phyloP scores from a whole-genome alignment of 2,113 vertebrate genomes.

The Cryptomyrus ogoouensis region DNA sequence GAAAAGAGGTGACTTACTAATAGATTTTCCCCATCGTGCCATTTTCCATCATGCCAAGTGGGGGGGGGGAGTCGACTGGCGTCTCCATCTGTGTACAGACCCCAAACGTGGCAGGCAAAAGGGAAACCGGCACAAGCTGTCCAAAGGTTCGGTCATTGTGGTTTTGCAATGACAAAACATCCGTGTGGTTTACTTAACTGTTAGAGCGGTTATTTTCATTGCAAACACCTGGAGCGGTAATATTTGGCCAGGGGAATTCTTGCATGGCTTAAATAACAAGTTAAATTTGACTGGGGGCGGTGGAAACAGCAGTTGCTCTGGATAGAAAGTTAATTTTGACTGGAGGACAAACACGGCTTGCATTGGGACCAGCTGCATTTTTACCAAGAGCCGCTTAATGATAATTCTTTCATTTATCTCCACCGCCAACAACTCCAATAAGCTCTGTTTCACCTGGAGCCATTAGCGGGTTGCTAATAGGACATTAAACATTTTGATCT shows the following conservation, averaged over 20 bases:
- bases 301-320: constrained; percentile 11
- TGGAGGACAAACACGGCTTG: constrained; percentile 33
- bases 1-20: neutral
- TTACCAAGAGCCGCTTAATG: constrained; percentile 45
- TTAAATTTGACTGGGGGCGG: constrained; percentile 18
- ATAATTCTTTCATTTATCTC: constrained; percentile 56
- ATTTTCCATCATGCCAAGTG: neutral
- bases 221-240: neutral
- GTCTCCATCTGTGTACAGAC: neutral
- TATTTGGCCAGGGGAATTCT: constrained; percentile 8
- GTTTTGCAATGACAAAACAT: neutral
- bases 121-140: neutral
- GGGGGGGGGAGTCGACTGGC: neutral
- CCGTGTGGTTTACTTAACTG: neutral
- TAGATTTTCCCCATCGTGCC: neutral
- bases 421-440: constrained; percentile 35
- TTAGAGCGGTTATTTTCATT: neutral
- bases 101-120: neutral
- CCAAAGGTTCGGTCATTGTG: neutral
- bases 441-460: constrained; percentile 51
- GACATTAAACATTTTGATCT: constrained; percentile 54
- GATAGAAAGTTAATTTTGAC: constrained; percentile 36
- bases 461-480: constrained; percentile 40
- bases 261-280: constrained; percentile 8
- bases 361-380: constrained; percentile 20